A percentile compares a stretch with the other conserved stretches of the same genome.
Evolutionary conservation across 2,113 vertebrate genomes (phyloP).

Genomic region (Limnothrissa miodon): DNA sequence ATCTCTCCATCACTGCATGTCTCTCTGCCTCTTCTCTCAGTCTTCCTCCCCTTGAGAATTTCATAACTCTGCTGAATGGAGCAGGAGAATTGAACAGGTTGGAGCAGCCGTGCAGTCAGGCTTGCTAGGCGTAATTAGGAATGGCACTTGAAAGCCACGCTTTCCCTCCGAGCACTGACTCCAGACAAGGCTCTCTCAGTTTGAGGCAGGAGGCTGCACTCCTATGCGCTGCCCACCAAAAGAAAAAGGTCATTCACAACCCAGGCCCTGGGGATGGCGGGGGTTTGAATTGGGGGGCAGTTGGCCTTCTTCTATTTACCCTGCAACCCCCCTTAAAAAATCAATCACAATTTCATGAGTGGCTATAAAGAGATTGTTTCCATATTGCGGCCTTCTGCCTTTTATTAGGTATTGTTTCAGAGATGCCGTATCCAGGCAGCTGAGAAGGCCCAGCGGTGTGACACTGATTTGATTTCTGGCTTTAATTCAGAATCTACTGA

Average conservation of each 20-base stretch:
- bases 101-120: conserved; percentile 52
- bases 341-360: conserved; percentile 63
- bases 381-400: conserved; percentile 44
- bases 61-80: conserved; percentile 43
- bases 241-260: conserved; percentile 72
- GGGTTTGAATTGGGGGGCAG: not conserved
- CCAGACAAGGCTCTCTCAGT: conserved; percentile 65
- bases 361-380: conserved; percentile 52
- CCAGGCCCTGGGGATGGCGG: conserved; percentile 52
- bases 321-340: conserved; percentile 43
- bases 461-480: not conserved
- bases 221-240: conserved; percentile 42
- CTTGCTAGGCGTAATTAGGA: conserved; percentile 64
- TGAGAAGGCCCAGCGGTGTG: conserved; percentile 20
- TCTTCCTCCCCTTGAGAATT: conserved; percentile 22
- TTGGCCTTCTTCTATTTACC: conserved; percentile 48
- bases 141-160: conserved; percentile 63
- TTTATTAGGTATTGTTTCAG: conserved; percentile 43
- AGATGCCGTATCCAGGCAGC: conserved; percentile 36
- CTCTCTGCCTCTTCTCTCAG: not conserved
- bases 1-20: not conserved
- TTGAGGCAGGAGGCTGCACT: conserved; percentile 57
- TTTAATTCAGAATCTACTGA: conserved; percentile 28
- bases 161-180: conserved; percentile 56
- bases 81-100: conserved; percentile 51